Evolutionary conservation across 2,888 invertebrate genomes (phyloP).

Genomic region (Crossocerus cetratus): DNA sequence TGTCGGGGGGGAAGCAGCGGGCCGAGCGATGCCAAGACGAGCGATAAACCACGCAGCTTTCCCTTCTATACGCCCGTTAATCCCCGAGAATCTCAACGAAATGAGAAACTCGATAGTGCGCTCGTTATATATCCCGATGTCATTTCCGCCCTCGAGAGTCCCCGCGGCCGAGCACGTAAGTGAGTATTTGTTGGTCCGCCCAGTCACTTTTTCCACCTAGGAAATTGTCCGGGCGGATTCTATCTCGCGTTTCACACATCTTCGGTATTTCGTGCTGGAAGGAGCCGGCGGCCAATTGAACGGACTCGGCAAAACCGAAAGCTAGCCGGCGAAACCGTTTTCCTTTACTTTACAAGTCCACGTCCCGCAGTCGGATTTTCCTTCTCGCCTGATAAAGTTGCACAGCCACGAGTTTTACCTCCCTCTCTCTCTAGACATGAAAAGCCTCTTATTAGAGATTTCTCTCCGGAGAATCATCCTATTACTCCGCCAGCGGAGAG

Average conservation of each 20-base stretch:
- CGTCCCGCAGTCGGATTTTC: no score
- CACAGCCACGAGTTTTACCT: no score
- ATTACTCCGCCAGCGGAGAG: constrained; percentile 6
- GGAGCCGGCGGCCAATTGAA: no score
- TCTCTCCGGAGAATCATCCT: constrained; percentile 33
- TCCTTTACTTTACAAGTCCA: no score
- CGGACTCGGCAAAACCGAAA: no score
- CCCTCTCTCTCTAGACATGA: background rate
- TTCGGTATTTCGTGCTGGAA: constrained; percentile 9
- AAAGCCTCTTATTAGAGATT: constrained; percentile 3
- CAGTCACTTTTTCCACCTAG: constrained; percentile 34
- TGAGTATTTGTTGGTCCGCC: constrained; percentile 29
- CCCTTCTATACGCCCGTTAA: background rate
- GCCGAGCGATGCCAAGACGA: background rate
- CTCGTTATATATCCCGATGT: constrained; percentile 12
- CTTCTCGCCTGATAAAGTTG: no score
- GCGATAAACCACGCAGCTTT: background rate
- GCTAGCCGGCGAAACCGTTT: no score
- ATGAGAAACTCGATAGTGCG: constrained; percentile 17
- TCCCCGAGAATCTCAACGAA: constrained; percentile 9
- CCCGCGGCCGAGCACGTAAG: no score
- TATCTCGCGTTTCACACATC: constrained; percentile 13
- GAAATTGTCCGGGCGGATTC: constrained; percentile 33
- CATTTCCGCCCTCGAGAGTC: background rate
- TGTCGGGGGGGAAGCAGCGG: background rate